Percentiles rank a stretch among this genome's conserved stretches.
Evolutionary conservation across 2,113 vertebrate species (phyloP).

Genomic region (Bubo scandiacus): DNA sequence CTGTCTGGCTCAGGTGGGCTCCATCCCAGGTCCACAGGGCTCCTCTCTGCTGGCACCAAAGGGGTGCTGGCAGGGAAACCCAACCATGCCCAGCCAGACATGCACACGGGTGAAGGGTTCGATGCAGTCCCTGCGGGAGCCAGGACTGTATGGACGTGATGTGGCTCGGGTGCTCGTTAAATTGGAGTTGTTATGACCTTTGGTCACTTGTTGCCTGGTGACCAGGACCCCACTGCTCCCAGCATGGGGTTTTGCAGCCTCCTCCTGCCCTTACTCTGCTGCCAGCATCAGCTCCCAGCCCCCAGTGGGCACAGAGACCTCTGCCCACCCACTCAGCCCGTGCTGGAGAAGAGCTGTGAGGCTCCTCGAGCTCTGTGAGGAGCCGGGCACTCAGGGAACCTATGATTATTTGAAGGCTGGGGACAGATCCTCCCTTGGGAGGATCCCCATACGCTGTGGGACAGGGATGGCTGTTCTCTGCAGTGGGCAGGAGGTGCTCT

Average conservation of each 20-base stretch:
- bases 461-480: not conserved
- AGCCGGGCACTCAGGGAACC: not conserved
- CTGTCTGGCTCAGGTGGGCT: not conserved
- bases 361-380: not conserved
- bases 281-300: not conserved
- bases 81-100: accelerated
- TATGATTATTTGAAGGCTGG: not conserved
- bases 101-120: not conserved
- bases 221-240: accelerated
- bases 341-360: not conserved
- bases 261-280: not conserved
- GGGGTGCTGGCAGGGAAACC: not conserved
- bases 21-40: not conserved
- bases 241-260: not conserved
- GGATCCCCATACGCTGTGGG: not conserved
- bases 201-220: not conserved
- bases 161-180: not conserved
- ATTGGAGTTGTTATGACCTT: not conserved
- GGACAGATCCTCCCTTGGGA: not conserved
- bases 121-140: accelerated
- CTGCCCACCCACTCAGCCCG: not conserved
- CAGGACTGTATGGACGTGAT: accelerated
- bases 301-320: not conserved
- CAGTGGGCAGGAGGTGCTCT: not conserved
- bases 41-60: not conserved